Conservation (phyloP, 2,888 invertebrate genomes). For the Invenusta paracnida region DNA sequence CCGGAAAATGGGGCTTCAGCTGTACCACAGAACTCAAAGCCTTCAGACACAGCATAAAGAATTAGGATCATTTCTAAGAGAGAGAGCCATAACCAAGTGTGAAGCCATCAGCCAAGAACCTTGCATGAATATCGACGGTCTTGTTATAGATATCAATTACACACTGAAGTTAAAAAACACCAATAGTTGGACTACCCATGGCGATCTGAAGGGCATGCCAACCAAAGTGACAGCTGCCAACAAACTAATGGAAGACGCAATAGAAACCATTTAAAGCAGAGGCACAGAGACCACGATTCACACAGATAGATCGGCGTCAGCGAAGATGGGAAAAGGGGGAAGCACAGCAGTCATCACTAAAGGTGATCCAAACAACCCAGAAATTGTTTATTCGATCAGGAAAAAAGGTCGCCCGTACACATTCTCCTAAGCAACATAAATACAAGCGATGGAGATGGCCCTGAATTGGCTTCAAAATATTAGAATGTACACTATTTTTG, state of each 20-base stretch:
- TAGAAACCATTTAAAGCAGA: neutral
- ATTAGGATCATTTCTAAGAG: neutral
- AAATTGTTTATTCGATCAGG: too few species aligned
- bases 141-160: neutral
- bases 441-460: neutral
- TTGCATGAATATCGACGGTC: neutral
- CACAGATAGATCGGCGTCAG: neutral
- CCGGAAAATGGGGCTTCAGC: too few species aligned
- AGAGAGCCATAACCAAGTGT: neutral
- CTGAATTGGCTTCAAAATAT: neutral
- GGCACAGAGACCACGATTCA: neutral
- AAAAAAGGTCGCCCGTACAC: too few species aligned
- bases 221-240: neutral
- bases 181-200: neutral
- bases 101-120: neutral
- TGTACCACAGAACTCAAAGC: too few species aligned
- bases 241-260: neutral
- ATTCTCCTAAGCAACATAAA: neutral
- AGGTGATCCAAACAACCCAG: neutral
- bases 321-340: neutral
- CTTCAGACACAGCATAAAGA: too few species aligned
- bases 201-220: neutral
- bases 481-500: too few species aligned
- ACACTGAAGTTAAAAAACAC: neutral
- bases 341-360: neutral